Evolutionary conservation across 1,140 invertebrate species (phyloP), one percentile per base, ranked within the genome.

Genomic region (Apis laboriosa): DNA sequence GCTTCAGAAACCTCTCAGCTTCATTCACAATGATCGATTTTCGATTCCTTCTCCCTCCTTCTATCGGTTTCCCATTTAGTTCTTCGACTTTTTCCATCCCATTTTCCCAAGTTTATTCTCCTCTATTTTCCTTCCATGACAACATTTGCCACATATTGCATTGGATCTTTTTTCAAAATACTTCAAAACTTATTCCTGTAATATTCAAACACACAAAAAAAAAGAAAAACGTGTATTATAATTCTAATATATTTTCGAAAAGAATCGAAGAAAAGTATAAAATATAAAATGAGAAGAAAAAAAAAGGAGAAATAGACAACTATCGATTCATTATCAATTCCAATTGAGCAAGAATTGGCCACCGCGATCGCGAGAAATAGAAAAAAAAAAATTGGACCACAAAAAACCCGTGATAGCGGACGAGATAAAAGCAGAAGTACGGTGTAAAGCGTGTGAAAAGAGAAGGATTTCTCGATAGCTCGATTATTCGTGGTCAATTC

Each of bases 401-500:
- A 76, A 76, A 21, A 55, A 53, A 28, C 21, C 12, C 34, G 67
- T n/a, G 43, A 68, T 58, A 19, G 24, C 34, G 13, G 8, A 17
- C 15, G 9, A 24, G 61, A 15, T 3, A 28, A 17, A 13, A 64
- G 8, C 56, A 9, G 9, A 34, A 4, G 12, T 5, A 24, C 24
- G 11, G 12, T 13, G n/a, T 3, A 24, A n/a, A 70, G 2, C 9
- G 64, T 19, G 67, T 13, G 43, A 51, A 17, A 3, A 70, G 17
- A 19, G 19, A 19, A 12, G 58, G 73, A 68, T 72, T 75, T 71
- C 58, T 43, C 58, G 74, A 80, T 76, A 51, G 76, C 63, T 76
- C 51, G 58, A 34, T 80, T 85, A 63, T 79, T 80, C 80, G 73
- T 53, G 80, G 64, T 60, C 80, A 63, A 76, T 56, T 19, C 73